Evolutionary conservation across 2,888 invertebrate genomes (phyloP), one percentile per base, ranked within the genome.

Genomic region (Phortica magna): DNA sequence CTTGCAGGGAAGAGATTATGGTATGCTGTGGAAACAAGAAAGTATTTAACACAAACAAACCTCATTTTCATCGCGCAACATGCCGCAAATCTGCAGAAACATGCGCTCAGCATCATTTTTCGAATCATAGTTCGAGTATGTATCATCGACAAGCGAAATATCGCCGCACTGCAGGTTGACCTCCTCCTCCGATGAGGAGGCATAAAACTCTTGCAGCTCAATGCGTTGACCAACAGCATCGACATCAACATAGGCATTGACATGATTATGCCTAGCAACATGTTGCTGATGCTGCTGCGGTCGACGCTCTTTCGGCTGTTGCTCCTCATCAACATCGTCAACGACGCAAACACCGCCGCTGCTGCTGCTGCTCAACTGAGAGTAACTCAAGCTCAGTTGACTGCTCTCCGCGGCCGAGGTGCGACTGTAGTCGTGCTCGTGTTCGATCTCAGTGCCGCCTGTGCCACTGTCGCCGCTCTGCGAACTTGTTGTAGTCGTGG

Each of bases 41-140:
- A 4, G 31, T 31, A 4, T 1, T 1, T 31, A 75, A 73, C 4
- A 19, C 68, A 73, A 79, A 90, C 91, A 85, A 90, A 92, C 92
- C 92, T 92, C 91, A 76, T 92, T 91, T 88, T 92, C 92, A 78
- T 90, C 91, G 78, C 92, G 91, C 81, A 92, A 85, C 83, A 92
- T 91, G 84, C 91, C 91, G 12, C 92, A 91, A 76, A 92, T 91
- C 84, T 92, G 91, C 71, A 90, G 84, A 81, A 92, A 92, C 92
- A 92, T 92, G 80, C 91, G 90, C 83, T 92, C 92, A 42, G 92
- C 92, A 81, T 92, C 92, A 80, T 92, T 92, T 81, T 92, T 90
- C 61, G 92, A 92, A 84, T 91, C 90, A 86, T 88, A 91, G 75
- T 88, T 91, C 76, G 91, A 91, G 83, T 91, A 90, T 53, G 89